Evolutionary conservation across 2,113 vertebrate species (phyloP).

Genomic region (Pteruthius melanotis): DNA sequence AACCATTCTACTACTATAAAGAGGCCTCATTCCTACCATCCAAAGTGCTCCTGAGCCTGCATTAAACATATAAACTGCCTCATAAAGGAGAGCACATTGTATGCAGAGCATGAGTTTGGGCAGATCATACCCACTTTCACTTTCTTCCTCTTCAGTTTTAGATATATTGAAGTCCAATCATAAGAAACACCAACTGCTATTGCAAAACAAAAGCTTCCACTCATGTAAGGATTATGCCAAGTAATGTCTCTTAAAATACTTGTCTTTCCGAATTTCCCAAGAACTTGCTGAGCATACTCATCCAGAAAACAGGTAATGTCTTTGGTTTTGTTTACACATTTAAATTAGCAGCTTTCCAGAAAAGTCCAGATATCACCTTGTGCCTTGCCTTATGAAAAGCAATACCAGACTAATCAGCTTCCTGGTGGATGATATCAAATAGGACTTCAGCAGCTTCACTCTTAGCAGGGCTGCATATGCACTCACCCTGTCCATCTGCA

Average conservation of each 20-base stretch:
- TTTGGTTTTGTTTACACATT: not conserved
- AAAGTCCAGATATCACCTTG: not conserved
- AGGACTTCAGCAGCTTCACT: not conserved
- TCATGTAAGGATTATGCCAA: not conserved
- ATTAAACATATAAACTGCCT: not conserved
- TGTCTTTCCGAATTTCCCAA: not conserved
- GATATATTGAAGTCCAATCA: not conserved
- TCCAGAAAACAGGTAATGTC: accelerated
- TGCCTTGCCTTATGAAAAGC: not conserved
- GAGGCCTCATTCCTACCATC: not conserved
- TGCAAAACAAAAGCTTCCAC: not conserved
- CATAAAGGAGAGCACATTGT: accelerated
- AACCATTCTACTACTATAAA: not conserved
- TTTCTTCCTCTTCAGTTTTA: not conserved
- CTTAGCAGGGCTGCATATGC: not conserved
- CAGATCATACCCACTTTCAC: not conserved
- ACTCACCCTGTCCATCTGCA: not conserved
- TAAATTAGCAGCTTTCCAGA: not conserved
- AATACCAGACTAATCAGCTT: not conserved
- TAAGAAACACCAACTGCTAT: not conserved
- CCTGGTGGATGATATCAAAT: not conserved
- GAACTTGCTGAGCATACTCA: not conserved
- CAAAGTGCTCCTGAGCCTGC: not conserved
- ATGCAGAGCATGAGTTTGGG: not conserved
- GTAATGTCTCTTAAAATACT: not conserved